Evolutionary conservation across 2,888 invertebrate genomes (phyloP), one percentile per base, ranked within the genome.

Genomic region (Atethmia centrago): DNA sequence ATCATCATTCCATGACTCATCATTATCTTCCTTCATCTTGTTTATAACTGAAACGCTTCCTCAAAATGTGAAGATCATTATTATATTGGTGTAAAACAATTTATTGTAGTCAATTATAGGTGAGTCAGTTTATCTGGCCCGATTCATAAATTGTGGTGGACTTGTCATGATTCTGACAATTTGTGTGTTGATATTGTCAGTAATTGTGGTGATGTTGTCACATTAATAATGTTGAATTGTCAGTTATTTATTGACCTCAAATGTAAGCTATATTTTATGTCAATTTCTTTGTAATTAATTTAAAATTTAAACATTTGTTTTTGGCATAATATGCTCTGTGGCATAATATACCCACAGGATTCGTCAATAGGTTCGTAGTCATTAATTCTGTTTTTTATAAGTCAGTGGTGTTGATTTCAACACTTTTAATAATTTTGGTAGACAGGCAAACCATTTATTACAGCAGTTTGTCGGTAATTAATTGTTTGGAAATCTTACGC

Each of bases 1-100:
- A 82, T 78, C 81, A 82, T 71, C 61, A 72, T 3, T 0, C 21
- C n/a, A 67, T 82, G 82, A 82, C 72, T 82, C 82, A 82, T 72
- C 42, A 82, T 68, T 70, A 58, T 28, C 59, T 78, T 63, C 63
- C 53, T 69, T 53, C 42, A 53, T 61, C 10, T 66, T 77, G 71
- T 74, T 64, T 79, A 65, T 71, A 69, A 53, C 21, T 42, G 8
- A 64, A 79, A 4, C 14, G 47, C n/a, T 82, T 73, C 58, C 68
- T 65, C 31, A 56, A 70, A 47, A 40, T 65, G 62, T 53, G 25
- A 51, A 64, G 42, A 68, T 71, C 64, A 71, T 71, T 82, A 82
- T 71, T 82, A 82, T 53, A 69, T 62, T 21, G 42, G 62, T 73
- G 56, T 42, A 66, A 62, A 53, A 12, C 42, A 63, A 71, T 82